These are phyloP conservation scores for Amphipoea lucens DNA, from an alignment of 2,888 invertebrate species.

Conservation along the genomic window DNA sequence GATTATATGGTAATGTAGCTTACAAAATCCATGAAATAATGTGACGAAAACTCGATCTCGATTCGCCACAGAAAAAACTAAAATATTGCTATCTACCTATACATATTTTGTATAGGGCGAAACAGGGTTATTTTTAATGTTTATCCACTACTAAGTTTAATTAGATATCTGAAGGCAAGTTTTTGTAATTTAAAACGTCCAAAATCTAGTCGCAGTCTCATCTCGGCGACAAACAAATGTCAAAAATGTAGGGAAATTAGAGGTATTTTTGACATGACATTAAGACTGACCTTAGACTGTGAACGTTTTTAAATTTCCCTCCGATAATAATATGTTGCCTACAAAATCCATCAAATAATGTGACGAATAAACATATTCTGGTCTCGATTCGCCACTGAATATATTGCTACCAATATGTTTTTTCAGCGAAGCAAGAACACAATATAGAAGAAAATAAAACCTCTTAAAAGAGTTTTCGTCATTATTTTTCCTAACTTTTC, in stretches of 20 bases:
- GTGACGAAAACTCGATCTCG: neutral
- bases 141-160: neutral
- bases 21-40: neutral
- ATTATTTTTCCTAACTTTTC: slow-evolving; percentile 23
- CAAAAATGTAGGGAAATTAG: neutral
- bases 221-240: neutral
- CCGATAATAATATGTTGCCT: neutral
- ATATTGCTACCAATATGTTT: neutral
- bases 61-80: neutral
- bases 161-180: neutral
- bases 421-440: neutral
- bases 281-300: neutral
- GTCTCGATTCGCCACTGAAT: neutral
- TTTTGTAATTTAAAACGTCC: too few species aligned
- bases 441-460: neutral
- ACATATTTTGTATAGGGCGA: neutral
- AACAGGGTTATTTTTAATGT: neutral
- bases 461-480: neutral
- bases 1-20: neutral
- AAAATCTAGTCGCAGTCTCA: neutral
- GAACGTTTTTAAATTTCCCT: neutral
- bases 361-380: neutral
- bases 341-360: neutral
- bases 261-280: neutral
- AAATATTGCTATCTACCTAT: neutral